These are phyloP conservation scores for Panorpa germanica DNA, from an alignment of 2,888 invertebrate species.

Conservation along the genomic window DNA sequence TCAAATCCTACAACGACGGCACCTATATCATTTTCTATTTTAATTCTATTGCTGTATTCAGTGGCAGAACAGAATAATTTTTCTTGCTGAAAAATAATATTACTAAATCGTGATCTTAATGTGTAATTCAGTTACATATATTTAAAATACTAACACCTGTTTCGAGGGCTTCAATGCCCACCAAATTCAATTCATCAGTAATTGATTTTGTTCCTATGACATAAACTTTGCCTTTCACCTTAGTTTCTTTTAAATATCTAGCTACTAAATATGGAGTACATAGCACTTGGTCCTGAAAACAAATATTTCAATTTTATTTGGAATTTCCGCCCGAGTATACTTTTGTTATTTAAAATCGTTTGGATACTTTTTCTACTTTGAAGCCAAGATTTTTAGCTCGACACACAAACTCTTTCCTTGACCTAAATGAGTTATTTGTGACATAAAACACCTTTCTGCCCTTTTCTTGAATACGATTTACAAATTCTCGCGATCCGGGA, in stretches of 20 bases:
- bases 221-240: conserved; percentile 56
- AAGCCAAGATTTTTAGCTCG: conserved; percentile 53
- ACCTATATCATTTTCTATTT: conserved; percentile 58
- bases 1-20: conserved; percentile 86
- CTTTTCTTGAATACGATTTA: conserved; percentile 37
- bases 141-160: conserved; percentile 37
- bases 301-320: conserved; percentile 1
- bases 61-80: conserved; percentile 18
- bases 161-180: conserved; percentile 49
- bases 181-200: conserved; percentile 53
- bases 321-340: neutral
- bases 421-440: conserved; percentile 73
- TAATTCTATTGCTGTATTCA: conserved; percentile 17
- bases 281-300: conserved; percentile 47
- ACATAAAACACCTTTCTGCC: conserved; percentile 64
- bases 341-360: neutral
- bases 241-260: conserved; percentile 44
- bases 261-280: conserved; percentile 55
- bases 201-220: conserved; percentile 55
- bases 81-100: conserved; percentile 34
- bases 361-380: conserved; percentile 28
- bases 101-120: neutral
- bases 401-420: conserved; percentile 47
- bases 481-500: conserved; percentile 38
- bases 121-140: too few relatives aligned